A percentile compares a stretch with the other conserved stretches of the same genome.
These are phyloP conservation scores for Stegophylla sp. DNA, from an alignment of 2,888 invertebrate genomes.

Conservation along the genomic window DNA sequence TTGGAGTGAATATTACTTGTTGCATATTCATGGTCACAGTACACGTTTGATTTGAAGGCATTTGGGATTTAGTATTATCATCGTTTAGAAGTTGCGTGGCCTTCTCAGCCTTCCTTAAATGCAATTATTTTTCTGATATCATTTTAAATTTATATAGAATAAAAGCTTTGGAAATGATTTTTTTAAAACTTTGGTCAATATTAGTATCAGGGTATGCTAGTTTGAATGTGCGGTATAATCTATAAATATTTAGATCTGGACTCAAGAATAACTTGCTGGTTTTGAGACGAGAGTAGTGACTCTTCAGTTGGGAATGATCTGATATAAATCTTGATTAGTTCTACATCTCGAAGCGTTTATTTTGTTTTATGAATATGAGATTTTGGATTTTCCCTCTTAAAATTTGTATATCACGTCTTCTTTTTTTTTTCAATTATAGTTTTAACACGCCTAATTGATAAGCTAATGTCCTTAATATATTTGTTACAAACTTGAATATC, in stretches of 20 bases:
- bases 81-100: slow-evolving; percentile 1
- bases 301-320: slow-evolving; percentile 1
- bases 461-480: background rate
- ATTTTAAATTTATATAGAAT: background rate
- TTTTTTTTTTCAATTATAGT: background rate
- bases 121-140: background rate
- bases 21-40: slow-evolving; percentile 9
- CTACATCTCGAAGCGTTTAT: no score
- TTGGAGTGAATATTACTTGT: slow-evolving; percentile 14
- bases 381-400: no score
- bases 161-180: slow-evolving; percentile 13
- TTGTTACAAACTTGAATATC: background rate
- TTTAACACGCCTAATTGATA: slow-evolving; percentile 3
- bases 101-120: background rate
- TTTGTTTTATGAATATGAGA: no score
- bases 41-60: background rate
- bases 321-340: background rate
- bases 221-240: background rate
- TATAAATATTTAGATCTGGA: slow-evolving; percentile 4
- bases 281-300: background rate
- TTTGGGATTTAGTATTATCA: background rate
- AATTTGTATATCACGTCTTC: background rate
- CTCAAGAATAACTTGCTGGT: slow-evolving; percentile 4
- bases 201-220: background rate
- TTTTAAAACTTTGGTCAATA: no score